These are phyloP conservation scores for Scatophagus argus DNA, from an alignment of 2,113 vertebrate genomes.

Conservation along the genomic window DNA sequence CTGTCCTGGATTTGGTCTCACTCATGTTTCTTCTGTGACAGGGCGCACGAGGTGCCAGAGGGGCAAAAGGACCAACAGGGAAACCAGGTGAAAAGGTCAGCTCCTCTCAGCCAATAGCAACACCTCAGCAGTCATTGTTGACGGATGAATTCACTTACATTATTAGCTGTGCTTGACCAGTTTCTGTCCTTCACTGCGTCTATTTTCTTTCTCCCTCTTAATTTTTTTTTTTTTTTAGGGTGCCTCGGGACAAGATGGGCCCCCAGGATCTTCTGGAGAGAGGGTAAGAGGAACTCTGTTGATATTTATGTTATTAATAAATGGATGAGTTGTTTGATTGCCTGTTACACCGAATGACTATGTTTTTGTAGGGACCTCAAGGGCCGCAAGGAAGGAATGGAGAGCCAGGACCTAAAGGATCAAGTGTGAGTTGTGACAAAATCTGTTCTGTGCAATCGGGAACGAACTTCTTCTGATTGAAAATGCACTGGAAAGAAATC, in stretches of 20 bases:
- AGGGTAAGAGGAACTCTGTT: constrained; percentile 83
- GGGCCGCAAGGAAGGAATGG: constrained; percentile 95
- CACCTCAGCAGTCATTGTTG: background rate
- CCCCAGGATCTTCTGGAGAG: constrained; percentile 92
- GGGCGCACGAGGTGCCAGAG: constrained; percentile 93
- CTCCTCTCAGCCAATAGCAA: constrained; percentile 5
- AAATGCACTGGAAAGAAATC: background rate
- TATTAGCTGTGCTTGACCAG: background rate
- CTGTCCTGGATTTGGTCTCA: background rate
- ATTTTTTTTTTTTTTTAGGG: constrained; percentile 82
- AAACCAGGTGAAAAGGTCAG: constrained; percentile 97
- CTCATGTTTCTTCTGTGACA: constrained; percentile 57
- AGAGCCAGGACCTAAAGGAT: constrained; percentile 96
- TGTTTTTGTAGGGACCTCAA: constrained; percentile 89
- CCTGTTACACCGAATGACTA: background rate
- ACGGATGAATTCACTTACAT: background rate
- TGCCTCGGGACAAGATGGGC: constrained; percentile 92
- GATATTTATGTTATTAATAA: background rate
- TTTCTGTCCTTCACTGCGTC: background rate
- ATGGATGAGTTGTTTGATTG: background rate
- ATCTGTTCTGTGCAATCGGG: too few species aligned
- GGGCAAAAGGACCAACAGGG: constrained; percentile 92
- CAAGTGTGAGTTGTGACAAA: constrained; percentile 87
- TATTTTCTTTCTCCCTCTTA: background rate
- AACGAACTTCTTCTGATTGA: background rate